Conservation (phyloP, 2,888 invertebrate genomes). For the Epicampocera succincta region DNA sequence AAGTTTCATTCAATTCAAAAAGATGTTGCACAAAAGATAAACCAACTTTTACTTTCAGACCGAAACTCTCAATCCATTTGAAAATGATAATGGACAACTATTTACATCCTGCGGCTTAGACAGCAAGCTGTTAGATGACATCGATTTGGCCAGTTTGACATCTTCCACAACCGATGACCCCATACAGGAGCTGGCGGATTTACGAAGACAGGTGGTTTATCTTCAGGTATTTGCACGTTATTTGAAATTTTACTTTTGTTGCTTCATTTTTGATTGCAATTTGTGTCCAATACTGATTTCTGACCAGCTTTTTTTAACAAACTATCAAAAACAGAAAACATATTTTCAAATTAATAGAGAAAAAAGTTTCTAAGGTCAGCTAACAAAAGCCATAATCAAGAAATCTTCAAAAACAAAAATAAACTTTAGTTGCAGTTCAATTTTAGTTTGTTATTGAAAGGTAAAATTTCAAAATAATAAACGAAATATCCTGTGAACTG, state of each 20-base stretch:
- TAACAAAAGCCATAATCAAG: constrained; percentile 4
- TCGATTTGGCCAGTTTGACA: constrained; percentile 83
- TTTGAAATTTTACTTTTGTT: constrained; percentile 72
- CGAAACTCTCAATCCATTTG: constrained; percentile 94
- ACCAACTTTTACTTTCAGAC: constrained; percentile 84
- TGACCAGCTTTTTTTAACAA: constrained; percentile 33
- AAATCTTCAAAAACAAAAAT: constrained; percentile 23
- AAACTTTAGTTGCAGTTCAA: constrained; percentile 66
- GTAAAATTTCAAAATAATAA: constrained; percentile 68
- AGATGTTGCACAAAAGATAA: neutral
- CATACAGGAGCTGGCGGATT: constrained; percentile 88
- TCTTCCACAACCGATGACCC: constrained; percentile 83
- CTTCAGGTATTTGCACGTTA: constrained; percentile 86
- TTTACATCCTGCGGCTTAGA: constrained; percentile 83
- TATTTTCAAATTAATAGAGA: constrained; percentile 23
- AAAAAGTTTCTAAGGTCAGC: constrained; percentile 12
- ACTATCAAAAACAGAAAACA: constrained; percentile 8
- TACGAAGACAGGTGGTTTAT: constrained; percentile 91
- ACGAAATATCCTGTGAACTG: constrained; percentile 65
- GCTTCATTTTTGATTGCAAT: constrained; percentile 68
- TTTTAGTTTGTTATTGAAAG: constrained; percentile 64
- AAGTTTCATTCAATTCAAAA: neutral
- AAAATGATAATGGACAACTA: constrained; percentile 87
- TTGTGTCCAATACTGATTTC: constrained; percentile 56
- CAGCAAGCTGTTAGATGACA: constrained; percentile 82